These are phyloP conservation scores for Taurulus bubalis DNA, from an alignment of 2,113 vertebrate species.

Conservation along the genomic window DNA sequence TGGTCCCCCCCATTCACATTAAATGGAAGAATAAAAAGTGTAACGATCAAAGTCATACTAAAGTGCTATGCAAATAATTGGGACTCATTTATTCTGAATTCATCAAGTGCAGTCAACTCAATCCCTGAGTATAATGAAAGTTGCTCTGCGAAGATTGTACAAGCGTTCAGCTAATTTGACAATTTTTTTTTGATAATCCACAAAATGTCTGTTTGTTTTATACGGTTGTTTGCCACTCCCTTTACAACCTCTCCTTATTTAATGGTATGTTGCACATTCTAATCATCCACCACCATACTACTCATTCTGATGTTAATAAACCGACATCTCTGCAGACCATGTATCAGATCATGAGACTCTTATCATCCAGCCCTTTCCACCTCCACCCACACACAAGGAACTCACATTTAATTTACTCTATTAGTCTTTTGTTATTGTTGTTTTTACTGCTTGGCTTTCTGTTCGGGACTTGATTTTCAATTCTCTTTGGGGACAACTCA, in stretches of 20 bases:
- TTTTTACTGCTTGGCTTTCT: neutral
- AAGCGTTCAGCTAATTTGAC: neutral
- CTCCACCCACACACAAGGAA: neutral
- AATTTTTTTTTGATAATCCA: neutral
- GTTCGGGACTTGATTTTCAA: slow-evolving; percentile 3
- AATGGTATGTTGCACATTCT: neutral
- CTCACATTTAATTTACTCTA: neutral
- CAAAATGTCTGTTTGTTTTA: neutral
- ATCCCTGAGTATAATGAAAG: neutral
- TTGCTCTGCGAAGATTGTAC: neutral
- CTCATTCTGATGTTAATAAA: neutral
- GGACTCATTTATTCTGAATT: neutral
- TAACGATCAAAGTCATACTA: neutral
- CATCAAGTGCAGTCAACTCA: neutral
- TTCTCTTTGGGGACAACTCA: slow-evolving; percentile 20
- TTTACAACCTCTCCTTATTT: neutral
- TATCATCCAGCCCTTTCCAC: neutral
- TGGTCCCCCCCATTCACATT: neutral
- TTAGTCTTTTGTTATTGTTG: neutral
- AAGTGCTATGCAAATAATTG: neutral
- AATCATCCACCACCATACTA: neutral
- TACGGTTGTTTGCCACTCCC: neutral
- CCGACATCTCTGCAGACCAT: neutral
- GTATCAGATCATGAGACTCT: neutral
- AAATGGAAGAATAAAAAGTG: neutral